These are phyloP conservation scores for Zosterops lateralis DNA, from an alignment of 2,113 vertebrate species.

Conservation along the genomic window DNA sequence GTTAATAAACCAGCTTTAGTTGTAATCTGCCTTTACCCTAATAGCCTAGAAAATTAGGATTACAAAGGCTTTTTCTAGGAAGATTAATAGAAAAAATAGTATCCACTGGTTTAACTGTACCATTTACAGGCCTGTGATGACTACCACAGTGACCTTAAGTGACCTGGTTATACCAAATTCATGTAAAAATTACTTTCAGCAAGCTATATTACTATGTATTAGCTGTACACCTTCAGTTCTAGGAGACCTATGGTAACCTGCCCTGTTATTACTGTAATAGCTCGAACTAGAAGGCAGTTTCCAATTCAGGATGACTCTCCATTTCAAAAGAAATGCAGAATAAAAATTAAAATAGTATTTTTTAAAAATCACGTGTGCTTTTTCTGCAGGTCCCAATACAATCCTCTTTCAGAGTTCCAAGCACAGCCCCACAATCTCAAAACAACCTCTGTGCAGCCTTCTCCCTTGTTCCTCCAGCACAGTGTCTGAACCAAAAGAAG, in stretches of 20 bases:
- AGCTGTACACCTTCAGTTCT: background rate
- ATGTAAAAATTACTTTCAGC: background rate
- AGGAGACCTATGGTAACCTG: background rate
- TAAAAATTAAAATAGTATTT: background rate
- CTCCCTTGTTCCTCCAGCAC: background rate
- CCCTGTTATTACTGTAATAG: background rate
- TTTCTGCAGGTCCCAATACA: background rate
- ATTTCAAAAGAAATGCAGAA: background rate
- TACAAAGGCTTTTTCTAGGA: conserved; percentile 43
- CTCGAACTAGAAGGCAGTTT: background rate
- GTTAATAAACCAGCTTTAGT: conserved; percentile 30
- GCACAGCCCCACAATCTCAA: background rate
- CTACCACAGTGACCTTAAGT: background rate
- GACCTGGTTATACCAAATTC: background rate
- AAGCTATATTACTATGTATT: background rate
- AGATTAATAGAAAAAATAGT: conserved; percentile 52
- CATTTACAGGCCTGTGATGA: background rate
- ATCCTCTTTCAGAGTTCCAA: background rate
- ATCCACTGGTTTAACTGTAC: background rate
- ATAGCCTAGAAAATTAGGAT: conserved; percentile 50
- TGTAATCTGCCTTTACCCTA: conserved; percentile 46
- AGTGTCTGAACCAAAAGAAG: background rate
- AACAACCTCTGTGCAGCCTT: background rate
- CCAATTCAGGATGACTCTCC: background rate
- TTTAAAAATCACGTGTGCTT: background rate